Conservation (phyloP, 2,113 vertebrate species). For the Malurus melanocephalus region DNA sequence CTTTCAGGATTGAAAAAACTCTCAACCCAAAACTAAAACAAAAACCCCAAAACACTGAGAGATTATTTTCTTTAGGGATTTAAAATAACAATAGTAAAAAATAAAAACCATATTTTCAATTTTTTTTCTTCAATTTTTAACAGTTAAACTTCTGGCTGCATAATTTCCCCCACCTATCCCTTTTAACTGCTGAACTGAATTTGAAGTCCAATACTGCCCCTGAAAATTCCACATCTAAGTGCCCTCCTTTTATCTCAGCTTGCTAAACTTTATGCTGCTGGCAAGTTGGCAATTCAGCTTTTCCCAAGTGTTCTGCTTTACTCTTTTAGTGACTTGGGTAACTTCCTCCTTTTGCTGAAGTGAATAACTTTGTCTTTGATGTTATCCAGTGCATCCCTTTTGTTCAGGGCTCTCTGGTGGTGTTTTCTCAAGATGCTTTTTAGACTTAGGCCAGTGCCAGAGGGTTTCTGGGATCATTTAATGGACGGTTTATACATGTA, state of each 20-base stretch:
- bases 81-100: neutral
- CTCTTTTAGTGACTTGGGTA: neutral
- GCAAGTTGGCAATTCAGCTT: neutral
- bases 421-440: neutral
- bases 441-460: neutral
- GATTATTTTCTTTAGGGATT: neutral
- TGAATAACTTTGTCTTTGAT: neutral
- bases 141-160: neutral
- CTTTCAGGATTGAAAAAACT: neutral
- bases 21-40: neutral
- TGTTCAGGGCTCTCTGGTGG: neutral
- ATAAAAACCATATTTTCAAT: neutral
- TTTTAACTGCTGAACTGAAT: neutral
- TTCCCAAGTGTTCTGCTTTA: neutral
- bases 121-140: neutral
- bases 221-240: neutral
- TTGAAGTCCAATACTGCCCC: neutral
- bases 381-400: neutral
- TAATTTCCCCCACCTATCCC: accelerated
- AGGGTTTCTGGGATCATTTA: neutral
- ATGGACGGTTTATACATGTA: neutral
- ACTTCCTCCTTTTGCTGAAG: neutral
- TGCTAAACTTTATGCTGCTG: neutral
- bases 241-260: neutral
- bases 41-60: neutral